Base-by-base conservation (phyloP, 1,140 invertebrate species). In the Cecropterus lyciades region DNA sequence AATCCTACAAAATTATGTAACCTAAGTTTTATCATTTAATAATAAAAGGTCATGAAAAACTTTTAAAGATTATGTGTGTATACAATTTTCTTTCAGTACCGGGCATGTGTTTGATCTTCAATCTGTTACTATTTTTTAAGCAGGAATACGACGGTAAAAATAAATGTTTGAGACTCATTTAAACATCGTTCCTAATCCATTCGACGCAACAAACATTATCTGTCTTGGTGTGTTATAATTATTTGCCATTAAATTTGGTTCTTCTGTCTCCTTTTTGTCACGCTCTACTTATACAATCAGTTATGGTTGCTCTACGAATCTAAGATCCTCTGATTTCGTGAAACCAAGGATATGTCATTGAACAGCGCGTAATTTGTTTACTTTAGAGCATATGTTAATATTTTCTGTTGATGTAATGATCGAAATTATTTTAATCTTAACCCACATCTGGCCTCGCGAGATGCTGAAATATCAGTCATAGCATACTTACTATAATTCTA, bases 251-350 rank as follows among this genome's bases (percentile, higher is more conserved):
- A 71, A 75, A 75, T 78, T 72, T 71, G 48, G 46, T 42, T 62
- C 72, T 67, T 64, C 66, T 52, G 49, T 24, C 73, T 75, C 74
- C 70, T 71, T 77, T 78, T 74, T 33, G 79, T 76, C 75, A 76
- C 63, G 73, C 75, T 78, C 75, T 51, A 79, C 42, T 80, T 77
- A 48, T 55, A 30, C 65, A 42, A 66, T 51, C 56, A 69, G 43
- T 64, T 52, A 37, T 78, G 75, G 72, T 74, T 79, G 73, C 79
- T 77, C 76, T 85, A 60, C 59, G 75, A 60, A 57, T 42, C 60
- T 67, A 70, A 73, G 73, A 74, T 72, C 60, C 63, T 75, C 56
- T 59, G n/a, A 57, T n/a, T 59, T 46, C 42, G 27, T 59, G 33
- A 33, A 59, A 30, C 24, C 24, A 59, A 46, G 56, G 43, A 59